Evolutionary conservation across 2,888 invertebrate species (phyloP), one percentile per base, ranked within the genome.

Genomic region (Nomada goodeniana): DNA sequence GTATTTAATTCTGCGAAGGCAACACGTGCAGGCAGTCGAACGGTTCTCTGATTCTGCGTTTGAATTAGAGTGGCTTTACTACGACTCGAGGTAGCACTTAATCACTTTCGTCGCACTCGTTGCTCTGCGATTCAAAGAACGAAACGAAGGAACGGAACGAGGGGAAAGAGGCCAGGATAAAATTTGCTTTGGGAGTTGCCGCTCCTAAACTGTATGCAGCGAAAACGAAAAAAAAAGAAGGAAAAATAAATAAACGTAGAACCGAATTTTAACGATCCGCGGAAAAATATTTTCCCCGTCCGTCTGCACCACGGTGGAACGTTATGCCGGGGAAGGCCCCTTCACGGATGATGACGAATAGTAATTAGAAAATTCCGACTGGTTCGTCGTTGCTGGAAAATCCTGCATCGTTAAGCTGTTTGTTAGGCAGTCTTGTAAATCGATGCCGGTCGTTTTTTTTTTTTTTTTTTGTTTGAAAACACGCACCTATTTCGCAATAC

Each of bases 81-180:
- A 83, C 89, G 89, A 91, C 89, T 91, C 90, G 78, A 86, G 86
- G 81, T 85, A 83, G 85, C 89, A 90, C 88, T 92, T 91, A 91
- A 92, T 92, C 92, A 92, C 92, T 91, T 92, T 90, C 91, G 91
- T 91, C 90, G 91, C 89, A 65, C 81, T 78, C 64, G 72, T 50
- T 75, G 70, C 75, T 50, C 75, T 68, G 61, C 68, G 59, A 29
- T 78, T 78, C 63, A 67, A 69, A 64, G 78, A 69, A 63, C 20
- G 52, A 52, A 47, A 23, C 42, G 77, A 29, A 23, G 60, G 42
- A 26, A 70, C 55, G 60, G 57, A 53, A 75, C 60, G 55, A 69
- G 69, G 57, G 44, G 55, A 59, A 72, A 70, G 18, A 64, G 26
- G 44, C 53, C 20, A 26, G 20, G 13, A 5, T 57, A 36, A 70